Conservation (phyloP, 2,797 vertebrate genomes). For the Pteropus rufus region DNA sequence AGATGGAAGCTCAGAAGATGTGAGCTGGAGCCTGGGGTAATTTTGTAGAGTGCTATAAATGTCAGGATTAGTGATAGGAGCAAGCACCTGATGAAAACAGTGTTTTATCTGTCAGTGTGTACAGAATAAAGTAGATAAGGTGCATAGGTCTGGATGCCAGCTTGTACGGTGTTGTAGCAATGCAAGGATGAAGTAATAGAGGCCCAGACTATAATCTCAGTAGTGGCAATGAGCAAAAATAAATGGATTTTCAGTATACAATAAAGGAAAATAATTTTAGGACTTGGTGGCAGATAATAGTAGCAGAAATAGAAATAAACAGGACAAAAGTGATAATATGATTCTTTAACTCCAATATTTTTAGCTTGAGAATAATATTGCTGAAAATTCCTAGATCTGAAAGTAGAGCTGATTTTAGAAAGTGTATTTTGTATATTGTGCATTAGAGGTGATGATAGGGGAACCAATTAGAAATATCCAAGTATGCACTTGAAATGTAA, state of each 20-base stretch:
- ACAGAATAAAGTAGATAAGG: constrained; percentile 43
- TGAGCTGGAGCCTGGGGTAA: neutral
- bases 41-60: constrained; percentile 1
- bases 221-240: neutral
- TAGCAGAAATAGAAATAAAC: neutral
- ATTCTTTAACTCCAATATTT: neutral
- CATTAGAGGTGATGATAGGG: neutral
- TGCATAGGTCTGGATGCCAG: neutral
- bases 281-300: neutral
- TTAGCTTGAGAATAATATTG: neutral
- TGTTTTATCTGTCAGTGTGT: constrained; percentile 24
- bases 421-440: neutral
- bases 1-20: neutral
- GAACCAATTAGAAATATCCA: neutral
- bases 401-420: constrained; percentile 2
- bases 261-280: neutral
- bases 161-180: neutral
- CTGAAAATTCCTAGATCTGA: neutral
- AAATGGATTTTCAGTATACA: neutral
- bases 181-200: neutral
- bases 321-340: neutral
- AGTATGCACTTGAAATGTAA: neutral
- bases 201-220: neutral
- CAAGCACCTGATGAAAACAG: neutral
- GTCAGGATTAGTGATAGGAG: neutral